Evolutionary conservation across 53 echinoderm and acorn worm genomes (phyloP).

Genomic region (Actinopyga echinites): DNA sequence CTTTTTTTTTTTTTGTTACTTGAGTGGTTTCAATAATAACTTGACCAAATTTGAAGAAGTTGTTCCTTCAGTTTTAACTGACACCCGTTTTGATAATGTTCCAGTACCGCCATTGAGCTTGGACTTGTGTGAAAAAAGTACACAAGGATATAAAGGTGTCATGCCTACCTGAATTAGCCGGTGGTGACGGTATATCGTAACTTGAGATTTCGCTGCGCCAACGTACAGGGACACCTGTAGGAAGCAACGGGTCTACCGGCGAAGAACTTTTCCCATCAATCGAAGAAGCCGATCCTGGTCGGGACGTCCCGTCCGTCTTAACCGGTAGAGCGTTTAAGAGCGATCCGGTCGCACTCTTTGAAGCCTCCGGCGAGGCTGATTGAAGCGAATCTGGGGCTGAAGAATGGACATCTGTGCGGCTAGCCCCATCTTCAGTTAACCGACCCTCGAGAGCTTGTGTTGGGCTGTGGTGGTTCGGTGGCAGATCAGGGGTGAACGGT

Average conservation of each 20-base stretch:
- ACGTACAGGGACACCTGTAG: constrained; percentile 3
- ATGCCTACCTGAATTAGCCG: constrained; percentile 49
- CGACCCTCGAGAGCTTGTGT: constrained; percentile 29
- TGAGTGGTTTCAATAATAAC: no score
- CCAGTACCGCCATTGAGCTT: no score
- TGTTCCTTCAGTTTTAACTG: no score
- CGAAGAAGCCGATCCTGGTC: constrained; percentile 4
- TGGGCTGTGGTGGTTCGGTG: constrained; percentile 47
- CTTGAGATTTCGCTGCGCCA: constrained; percentile 65
- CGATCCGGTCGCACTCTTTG: not conserved
- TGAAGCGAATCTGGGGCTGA: not conserved
- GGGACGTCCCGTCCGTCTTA: constrained; percentile 16
- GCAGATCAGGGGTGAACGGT: constrained; percentile 53
- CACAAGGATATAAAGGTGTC: constrained; percentile 1
- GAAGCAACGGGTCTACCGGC: constrained; percentile 34
- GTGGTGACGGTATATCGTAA: constrained; percentile 93
- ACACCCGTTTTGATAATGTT: no score
- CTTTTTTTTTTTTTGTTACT: no score
- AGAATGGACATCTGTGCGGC: not conserved
- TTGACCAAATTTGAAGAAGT: no score
- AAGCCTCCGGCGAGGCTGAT: not conserved
- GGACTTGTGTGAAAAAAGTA: no score
- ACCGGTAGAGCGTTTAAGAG: no score
- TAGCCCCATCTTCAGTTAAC: not conserved
- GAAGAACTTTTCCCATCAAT: constrained; percentile 27